A percentile compares a stretch with the other conserved stretches of the same genome.
These are phyloP conservation scores for Ctenoplectra terminalis DNA, from an alignment of 1,140 invertebrate species.

Conservation along the genomic window DNA sequence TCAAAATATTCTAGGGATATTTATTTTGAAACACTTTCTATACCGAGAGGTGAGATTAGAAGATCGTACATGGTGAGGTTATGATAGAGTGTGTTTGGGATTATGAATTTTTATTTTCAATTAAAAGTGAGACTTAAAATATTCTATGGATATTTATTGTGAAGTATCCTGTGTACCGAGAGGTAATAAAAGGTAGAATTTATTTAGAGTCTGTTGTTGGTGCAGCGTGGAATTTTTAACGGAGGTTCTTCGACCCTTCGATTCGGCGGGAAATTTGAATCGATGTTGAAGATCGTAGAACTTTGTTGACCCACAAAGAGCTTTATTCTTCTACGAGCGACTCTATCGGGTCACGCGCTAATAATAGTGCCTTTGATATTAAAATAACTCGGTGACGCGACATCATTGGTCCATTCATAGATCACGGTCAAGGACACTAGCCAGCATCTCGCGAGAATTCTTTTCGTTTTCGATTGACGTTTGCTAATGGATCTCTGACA, in stretches of 20 bases:
- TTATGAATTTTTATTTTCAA: no score
- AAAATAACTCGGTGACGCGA: constrained; percentile 52
- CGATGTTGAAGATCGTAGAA: not conserved
- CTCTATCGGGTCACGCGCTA: constrained; percentile 51
- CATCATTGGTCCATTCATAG: constrained; percentile 47
- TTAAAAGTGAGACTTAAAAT: no score
- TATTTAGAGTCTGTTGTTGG: no score
- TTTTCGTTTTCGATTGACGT: not conserved
- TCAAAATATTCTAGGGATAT: no score
- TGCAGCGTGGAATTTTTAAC: not conserved
- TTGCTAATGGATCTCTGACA: not conserved
- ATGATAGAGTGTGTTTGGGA: no score
- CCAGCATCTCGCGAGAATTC: not conserved
- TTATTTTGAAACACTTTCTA: no score
- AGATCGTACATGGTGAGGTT: no score
- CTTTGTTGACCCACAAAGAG: constrained; percentile 27
- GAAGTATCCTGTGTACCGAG: no score
- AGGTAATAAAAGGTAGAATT: no score
- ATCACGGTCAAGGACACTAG: constrained; percentile 54
- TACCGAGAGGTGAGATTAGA: no score
- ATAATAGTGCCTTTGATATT: constrained; percentile 58
- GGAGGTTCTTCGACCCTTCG: not conserved
- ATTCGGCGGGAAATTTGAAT: constrained; percentile 5
- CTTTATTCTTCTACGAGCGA: constrained; percentile 39
- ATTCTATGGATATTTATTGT: no score